Conservation (phyloP, 2,797 vertebrate species). For the Fistularia tabacaria region DNA sequence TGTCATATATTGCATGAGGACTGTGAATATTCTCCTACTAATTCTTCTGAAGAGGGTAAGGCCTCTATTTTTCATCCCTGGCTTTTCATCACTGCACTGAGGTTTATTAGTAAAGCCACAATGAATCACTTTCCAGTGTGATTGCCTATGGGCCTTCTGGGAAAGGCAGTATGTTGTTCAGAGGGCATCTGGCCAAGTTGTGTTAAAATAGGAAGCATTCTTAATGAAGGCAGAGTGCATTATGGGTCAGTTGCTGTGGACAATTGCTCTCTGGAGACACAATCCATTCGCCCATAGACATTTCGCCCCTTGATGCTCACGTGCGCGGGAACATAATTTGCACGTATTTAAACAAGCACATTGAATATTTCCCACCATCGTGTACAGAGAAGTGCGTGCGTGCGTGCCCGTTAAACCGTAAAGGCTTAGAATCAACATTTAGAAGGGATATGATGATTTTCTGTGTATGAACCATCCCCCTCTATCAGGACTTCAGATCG, state of each 20-base stretch:
- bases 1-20: too few species aligned
- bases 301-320: conserved; percentile 17
- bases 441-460: too few species aligned
- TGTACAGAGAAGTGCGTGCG: too few species aligned
- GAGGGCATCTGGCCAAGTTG: conserved; percentile 33
- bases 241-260: conserved; percentile 33
- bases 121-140: conserved; percentile 48
- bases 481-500: too few species aligned
- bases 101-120: conserved; percentile 49
- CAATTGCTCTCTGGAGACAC: conserved; percentile 22
- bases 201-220: conserved; percentile 29
- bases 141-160: conserved; percentile 44
- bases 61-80: conserved; percentile 26
- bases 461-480: too few species aligned
- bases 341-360: too few species aligned
- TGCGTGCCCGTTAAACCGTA: too few species aligned
- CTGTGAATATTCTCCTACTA: too few species aligned
- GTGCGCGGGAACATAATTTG: too few species aligned
- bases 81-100: conserved; percentile 43
- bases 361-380: too few species aligned
- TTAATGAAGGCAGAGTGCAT: conserved; percentile 40
- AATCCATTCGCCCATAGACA: conserved; percentile 9
- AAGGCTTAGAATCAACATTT: too few species aligned
- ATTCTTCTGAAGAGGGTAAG: background rate
- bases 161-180: conserved; percentile 36